Conservation (phyloP, 1,140 invertebrate genomes). For the Procambarus clarkii region DNA sequence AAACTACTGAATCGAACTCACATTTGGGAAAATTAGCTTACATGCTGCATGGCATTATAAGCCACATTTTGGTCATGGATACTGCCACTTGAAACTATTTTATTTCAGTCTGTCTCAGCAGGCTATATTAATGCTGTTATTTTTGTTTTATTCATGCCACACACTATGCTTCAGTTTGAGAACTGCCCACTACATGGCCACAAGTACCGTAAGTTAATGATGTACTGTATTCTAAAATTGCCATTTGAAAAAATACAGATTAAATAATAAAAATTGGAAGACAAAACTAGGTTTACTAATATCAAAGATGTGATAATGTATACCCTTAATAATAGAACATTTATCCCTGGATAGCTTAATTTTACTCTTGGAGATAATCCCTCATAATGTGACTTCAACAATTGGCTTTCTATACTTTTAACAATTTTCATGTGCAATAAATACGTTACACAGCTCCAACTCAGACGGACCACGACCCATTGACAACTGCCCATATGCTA, state of each 20-base stretch:
- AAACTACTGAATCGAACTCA: not conserved
- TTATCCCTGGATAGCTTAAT: not conserved
- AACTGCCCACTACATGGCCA: not conserved
- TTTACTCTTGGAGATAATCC: not conserved
- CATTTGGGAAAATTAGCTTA: not conserved
- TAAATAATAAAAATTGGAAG: conserved; percentile 22
- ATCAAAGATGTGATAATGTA: not conserved
- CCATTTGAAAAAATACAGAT: not conserved
- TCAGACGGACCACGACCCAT: not conserved
- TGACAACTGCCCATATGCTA: not conserved
- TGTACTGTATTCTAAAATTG: not conserved
- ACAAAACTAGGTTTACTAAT: conserved; percentile 15
- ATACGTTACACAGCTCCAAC: not conserved
- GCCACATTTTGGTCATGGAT: not conserved
- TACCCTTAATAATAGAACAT: not conserved
- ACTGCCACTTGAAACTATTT: not conserved
- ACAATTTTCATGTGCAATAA: not conserved
- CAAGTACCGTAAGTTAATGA: not conserved
- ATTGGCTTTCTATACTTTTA: not conserved
- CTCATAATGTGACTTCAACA: not conserved
- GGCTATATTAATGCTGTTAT: no score
- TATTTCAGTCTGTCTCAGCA: not conserved
- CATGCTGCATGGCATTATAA: not conserved
- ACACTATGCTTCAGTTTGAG: not conserved
- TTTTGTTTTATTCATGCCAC: not conserved